Percentiles rank a stretch among this genome's conserved stretches.
These are phyloP conservation scores for Stegodyphus mimosarum DNA, from an alignment of 1,140 invertebrate genomes.

Conservation along the genomic window DNA sequence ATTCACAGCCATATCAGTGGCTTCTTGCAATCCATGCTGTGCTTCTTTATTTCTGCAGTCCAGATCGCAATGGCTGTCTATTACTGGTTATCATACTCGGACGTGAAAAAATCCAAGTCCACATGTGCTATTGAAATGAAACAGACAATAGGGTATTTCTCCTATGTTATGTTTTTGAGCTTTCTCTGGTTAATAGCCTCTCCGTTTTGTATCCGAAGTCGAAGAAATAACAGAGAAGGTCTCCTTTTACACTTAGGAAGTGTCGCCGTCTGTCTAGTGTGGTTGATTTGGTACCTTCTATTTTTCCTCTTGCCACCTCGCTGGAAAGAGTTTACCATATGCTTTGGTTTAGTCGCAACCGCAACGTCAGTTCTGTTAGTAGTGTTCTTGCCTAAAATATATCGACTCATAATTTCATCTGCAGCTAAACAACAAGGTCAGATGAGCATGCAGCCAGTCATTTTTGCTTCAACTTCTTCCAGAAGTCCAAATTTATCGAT, in stretches of 20 bases:
- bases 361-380: slow-evolving; percentile 72
- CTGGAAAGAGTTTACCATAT: slow-evolving; percentile 72
- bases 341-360: slow-evolving; percentile 72
- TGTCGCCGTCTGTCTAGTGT: slow-evolving; percentile 69
- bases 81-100: slow-evolving; percentile 25
- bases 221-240: slow-evolving; percentile 74
- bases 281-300: slow-evolving; percentile 72
- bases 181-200: slow-evolving; percentile 70
- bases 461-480: slow-evolving; percentile 23
- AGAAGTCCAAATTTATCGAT: slow-evolving; percentile 45
- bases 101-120: slow-evolving; percentile 24
- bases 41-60: slow-evolving; percentile 73
- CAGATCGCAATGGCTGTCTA: slow-evolving; percentile 68
- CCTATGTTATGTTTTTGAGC: slow-evolving; percentile 73
- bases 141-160: slow-evolving; percentile 66
- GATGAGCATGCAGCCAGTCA: slow-evolving; percentile 44
- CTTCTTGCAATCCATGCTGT: slow-evolving; percentile 71
- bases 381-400: slow-evolving; percentile 73
- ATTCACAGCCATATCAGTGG: slow-evolving; percentile 75
- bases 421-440: slow-evolving; percentile 60
- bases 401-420: slow-evolving; percentile 72
- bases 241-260: slow-evolving; percentile 72
- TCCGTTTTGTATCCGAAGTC: slow-evolving; percentile 71
- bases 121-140: slow-evolving; percentile 64
- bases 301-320: slow-evolving; percentile 69